Evolutionary conservation across 2,797 vertebrate species (phyloP), one percentile per base, ranked within the genome.

Genomic region (Cossypha polioptera): DNA sequence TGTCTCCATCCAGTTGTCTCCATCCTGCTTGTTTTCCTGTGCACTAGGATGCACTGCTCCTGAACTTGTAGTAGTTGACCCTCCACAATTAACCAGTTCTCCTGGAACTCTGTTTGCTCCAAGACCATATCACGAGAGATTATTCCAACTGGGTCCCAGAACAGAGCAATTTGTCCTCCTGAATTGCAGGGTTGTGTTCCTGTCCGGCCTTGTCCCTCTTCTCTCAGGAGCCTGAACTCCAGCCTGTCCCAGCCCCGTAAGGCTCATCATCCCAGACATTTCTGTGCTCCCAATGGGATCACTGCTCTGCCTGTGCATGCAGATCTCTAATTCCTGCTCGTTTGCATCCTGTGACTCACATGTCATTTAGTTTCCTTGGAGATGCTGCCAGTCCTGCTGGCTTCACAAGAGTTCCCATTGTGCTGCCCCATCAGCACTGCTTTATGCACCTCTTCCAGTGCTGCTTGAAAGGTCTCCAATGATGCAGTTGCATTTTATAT

Each of bases 231-330:
- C 28, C 31, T 53, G 40, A 79, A 10, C 36, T 79, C 31, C n/a
- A 57, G 11, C 8, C 1, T 22, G 17, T 26, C 22, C 12, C 4
- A 43, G 14, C 1, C 24, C 5, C 36, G 58, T 11, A 6, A 11
- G 18, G 4, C 15, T 75, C 36, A 55, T 42, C 12, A 42, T 19
- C 13, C 38, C n/a, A 38, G 16, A n/a, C 0, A 0, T 13, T 17
- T 25, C 50, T 74, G 17, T 65, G 55, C 35, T 74, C 26, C 33
- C 33, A 63, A 0, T 14, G 29, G n/a, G 31, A 62, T 16, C 48
- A 18, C 1, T 1, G 43, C 20, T 33, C n/a, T 71, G 6, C 7
- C 59, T 17, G 38, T 57, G n/a, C 35, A 17, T 53, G 40, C 12
- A 81, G 16, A 45, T 5, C 35, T 80, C 74, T n/a, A 28, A 40